Base-by-base conservation (phyloP, 2,113 vertebrate genomes). In the Hymenochirus boettgeri region DNA sequence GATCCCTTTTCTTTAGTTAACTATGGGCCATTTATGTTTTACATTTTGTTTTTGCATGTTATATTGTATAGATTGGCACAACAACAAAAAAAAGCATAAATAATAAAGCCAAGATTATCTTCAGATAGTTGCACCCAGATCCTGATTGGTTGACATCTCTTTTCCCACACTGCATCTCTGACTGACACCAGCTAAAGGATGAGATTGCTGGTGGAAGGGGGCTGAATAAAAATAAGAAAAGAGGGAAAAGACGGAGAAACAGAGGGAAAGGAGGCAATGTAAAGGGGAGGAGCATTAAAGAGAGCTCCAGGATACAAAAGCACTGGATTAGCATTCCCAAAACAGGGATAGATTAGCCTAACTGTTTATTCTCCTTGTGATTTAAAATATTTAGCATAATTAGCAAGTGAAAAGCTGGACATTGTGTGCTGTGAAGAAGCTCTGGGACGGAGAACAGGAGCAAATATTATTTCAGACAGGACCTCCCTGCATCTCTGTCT, bases 351-450 rank as follows among this genome's bases (percentile, higher is more conserved):
- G 64, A 67, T 67, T 67, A 67, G 74, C 71, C 79, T n/a, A n/a
- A n/a, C n/a, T 84, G 78, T 84, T 83, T 81, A 81, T 81, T 83
- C 80, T 83, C 53, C 72, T 75, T 71, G 60, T 77, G 80, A 85
- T 85, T 85, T 85, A 76, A 81, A 85, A 85, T 89, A 87, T 87
- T 84, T 87, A 82, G 82, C 80, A 85, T 84, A 83, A 88, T 87
- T 87, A 89, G 84, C 86, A 88, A 88, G 80, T 86, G 81, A 87
- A 88, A 42, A 85, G 84, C 75, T 7, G 10, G 64, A 19, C 56
- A 67, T 59, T 67, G 64, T 67, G 56, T 45, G 56, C 54, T 37
- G 46, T 7, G 31, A 51, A 51, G 31, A 21, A 21, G 24, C 48
- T 54, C 54, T 5, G 55, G 35, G 45, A 24, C 31, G 18, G 29